Evolutionary conservation across 1,140 invertebrate species (phyloP), one percentile per base, ranked within the genome.

Genomic region (Carcinoscorpius rotundicauda): DNA sequence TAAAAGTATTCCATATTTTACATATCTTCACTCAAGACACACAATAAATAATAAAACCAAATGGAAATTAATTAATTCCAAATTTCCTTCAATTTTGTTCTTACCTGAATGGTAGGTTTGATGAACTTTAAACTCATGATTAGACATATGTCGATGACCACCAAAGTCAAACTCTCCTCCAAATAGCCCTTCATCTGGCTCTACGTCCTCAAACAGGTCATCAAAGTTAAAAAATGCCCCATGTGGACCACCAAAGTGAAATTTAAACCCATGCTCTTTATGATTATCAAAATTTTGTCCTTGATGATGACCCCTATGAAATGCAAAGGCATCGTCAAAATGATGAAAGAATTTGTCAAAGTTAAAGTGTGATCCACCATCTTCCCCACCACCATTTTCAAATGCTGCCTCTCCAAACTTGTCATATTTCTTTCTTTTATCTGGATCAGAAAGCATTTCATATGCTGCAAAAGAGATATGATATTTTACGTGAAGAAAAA

Each of bases 341-440:
- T 70, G 64, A 51, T 68, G 71, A 63, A 75, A 77, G 67, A 77
- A 76, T n/a, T 77, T 71, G 61, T 75, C 60, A 58, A 75, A 74
- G 60, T 76, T 70, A 63, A 75, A 75, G 59, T 71, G 6, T 10
- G 68, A 67, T 57, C 64, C 65, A 51, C 62, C 52, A 6, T 51
- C 49, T 56, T 56, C 55, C 52, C 60, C 52, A 10, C 63, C 59
- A 60, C 63, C 64, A 49, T 62, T 52, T 51, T 66, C n/a, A 58
- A 71, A 72, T 55, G 63, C 63, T 6, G 66, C 11, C 29, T 65
- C 65, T 29, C 74, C 74, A 65, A 72, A 72, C 51, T 69, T 62
- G 66, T 78, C 77, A 68, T 79, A 78, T 62, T 73, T 70, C 51
- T 71, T 71, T 63, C 75, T 69, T 64, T 75, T 77, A 3, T 77